Conservation (phyloP, 92 coral and sea anemone species). For the Meandrina meandrites region DNA sequence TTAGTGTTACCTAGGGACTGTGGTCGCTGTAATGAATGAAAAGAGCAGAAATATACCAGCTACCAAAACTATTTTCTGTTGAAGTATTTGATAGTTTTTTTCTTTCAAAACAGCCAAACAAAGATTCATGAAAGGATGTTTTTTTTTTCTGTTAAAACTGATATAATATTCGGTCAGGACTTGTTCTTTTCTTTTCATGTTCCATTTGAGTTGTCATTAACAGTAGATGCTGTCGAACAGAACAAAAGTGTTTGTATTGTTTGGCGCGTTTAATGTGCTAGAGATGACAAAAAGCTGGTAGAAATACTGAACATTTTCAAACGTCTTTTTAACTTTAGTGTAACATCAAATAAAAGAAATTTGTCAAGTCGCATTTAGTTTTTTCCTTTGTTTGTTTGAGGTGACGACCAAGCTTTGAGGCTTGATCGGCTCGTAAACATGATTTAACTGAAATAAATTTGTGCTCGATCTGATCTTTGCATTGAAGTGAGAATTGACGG, state of each 20-base stretch:
- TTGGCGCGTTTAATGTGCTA: background rate
- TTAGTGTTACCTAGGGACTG: background rate
- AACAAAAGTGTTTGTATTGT: background rate
- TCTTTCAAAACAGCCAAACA: background rate
- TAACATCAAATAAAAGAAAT: background rate
- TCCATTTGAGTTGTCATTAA: constrained; percentile 20
- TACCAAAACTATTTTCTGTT: background rate
- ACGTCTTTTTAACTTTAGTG: background rate
- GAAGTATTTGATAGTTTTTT: background rate
- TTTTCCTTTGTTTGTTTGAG: background rate
- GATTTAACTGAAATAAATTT: background rate
- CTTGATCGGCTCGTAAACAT: background rate
- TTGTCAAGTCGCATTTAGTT: background rate
- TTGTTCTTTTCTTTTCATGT: background rate
- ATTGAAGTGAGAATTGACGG: background rate
- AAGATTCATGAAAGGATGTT: background rate
- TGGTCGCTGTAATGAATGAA: background rate
- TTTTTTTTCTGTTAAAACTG: background rate
- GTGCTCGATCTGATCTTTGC: background rate
- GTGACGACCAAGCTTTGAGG: background rate
- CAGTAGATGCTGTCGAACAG: background rate
- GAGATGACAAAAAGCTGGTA: background rate
- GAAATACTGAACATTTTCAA: background rate
- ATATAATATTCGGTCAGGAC: background rate
- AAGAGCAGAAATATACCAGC: background rate